Evolutionary conservation across 1,140 invertebrate species (phyloP).

Genomic region (Theocolax elegans): DNA sequence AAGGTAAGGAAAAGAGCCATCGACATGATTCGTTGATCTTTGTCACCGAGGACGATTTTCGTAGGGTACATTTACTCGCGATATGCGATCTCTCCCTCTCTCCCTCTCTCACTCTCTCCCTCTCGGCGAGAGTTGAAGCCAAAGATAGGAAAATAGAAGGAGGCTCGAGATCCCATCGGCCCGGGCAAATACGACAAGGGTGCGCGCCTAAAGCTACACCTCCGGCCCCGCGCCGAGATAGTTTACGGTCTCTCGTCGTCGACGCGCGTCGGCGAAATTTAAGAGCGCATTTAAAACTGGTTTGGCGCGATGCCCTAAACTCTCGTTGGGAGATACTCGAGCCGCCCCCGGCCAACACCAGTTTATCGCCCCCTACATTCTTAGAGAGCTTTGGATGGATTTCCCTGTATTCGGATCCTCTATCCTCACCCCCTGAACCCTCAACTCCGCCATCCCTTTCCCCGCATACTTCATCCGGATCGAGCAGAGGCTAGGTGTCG

Average conservation of each 20-base stretch:
- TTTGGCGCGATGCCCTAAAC: slow-evolving; percentile 66
- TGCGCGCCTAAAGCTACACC: slow-evolving; percentile 27
- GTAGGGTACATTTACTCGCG: slow-evolving; percentile 8
- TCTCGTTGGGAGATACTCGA: slow-evolving; percentile 57
- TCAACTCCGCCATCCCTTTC: slow-evolving; percentile 22
- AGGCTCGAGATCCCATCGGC: slow-evolving; percentile 54
- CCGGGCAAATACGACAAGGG: slow-evolving; percentile 58
- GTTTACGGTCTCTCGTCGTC: slow-evolving; percentile 65
- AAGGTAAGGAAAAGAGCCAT: not conserved
- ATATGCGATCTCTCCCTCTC: too few species aligned
- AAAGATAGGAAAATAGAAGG: slow-evolving; percentile 49
- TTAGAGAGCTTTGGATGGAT: slow-evolving; percentile 65
- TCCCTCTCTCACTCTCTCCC: too few species aligned
- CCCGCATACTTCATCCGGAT: slow-evolving; percentile 42
- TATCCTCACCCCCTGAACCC: too few species aligned
- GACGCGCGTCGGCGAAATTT: slow-evolving; percentile 64
- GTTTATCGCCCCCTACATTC: slow-evolving; percentile 67
- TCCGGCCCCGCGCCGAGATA: slow-evolving; percentile 60
- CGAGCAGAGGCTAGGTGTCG: too few species aligned
- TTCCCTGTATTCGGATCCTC: slow-evolving; percentile 52
- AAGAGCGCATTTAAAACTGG: slow-evolving; percentile 68
- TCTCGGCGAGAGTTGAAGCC: slow-evolving; percentile 34
- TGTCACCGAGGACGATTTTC: not conserved
- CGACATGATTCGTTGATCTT: not conserved
- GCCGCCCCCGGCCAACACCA: slow-evolving; percentile 52